Evolutionary conservation across 2,888 invertebrate genomes (phyloP).

Genomic region (Ochropleura leucogaster): DNA sequence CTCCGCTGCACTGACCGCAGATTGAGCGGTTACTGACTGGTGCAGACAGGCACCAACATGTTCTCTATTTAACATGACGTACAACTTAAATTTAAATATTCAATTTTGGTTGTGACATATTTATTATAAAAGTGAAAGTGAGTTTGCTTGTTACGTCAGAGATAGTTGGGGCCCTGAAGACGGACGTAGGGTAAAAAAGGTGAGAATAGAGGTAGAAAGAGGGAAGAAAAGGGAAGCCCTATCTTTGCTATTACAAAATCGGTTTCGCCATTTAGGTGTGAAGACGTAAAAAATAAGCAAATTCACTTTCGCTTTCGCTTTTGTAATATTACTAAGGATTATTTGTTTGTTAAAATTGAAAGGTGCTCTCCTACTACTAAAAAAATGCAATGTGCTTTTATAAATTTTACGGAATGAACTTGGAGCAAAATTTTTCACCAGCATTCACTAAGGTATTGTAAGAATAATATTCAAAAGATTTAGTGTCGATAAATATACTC

Average conservation of each 20-base stretch:
- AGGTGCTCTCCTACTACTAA: background rate
- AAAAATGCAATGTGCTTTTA: background rate
- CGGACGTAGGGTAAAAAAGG: too few relatives aligned
- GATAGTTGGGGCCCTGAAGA: too few relatives aligned
- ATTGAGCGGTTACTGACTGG: slow-evolving; percentile 40
- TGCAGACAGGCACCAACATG: background rate
- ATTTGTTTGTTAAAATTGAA: background rate
- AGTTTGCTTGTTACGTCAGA: too few relatives aligned
- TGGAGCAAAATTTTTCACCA: background rate
- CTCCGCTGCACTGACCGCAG: slow-evolving; percentile 48
- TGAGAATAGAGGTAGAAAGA: too few relatives aligned
- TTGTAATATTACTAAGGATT: too few relatives aligned
- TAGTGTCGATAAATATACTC: slow-evolving; percentile 2
- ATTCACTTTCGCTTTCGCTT: too few relatives aligned
- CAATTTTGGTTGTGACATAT: background rate
- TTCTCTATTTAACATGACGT: background rate
- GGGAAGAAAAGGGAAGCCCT: too few relatives aligned
- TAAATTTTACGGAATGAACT: background rate
- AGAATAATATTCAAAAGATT: background rate
- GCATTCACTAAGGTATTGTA: background rate
- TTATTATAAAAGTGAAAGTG: background rate
- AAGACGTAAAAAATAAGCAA: too few relatives aligned
- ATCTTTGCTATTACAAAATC: too few relatives aligned
- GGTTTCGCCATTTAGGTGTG: too few relatives aligned
- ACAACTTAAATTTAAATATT: background rate